These are phyloP conservation scores for Morelia viridis DNA, from an alignment of 2,797 vertebrate genomes.

Conservation along the genomic window DNA sequence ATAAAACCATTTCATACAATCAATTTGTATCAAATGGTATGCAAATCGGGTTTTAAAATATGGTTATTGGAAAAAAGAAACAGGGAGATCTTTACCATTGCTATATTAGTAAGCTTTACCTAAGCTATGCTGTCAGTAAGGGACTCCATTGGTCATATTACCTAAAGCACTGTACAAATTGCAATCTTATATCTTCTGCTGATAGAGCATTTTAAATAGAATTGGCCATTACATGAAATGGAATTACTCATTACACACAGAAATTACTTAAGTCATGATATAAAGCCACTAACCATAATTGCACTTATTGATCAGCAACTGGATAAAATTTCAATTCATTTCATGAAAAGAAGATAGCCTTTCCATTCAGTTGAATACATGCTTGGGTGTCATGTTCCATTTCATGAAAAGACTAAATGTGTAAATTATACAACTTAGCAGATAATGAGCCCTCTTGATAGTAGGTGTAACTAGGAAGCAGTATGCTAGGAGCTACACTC, in stretches of 20 bases:
- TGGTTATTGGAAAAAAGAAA: background rate
- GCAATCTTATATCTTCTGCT: background rate
- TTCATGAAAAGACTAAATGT: background rate
- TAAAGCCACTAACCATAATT: background rate
- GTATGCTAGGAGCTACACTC: background rate
- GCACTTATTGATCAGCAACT: background rate
- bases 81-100: background rate
- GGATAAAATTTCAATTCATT: background rate
- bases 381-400: background rate
- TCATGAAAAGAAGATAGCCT: background rate
- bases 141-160: background rate
- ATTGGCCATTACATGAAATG: background rate
- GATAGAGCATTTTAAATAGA: background rate
- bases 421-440: background rate
- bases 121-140: background rate
- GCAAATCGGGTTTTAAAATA: background rate
- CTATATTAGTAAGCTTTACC: background rate
- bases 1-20: background rate
- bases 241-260: background rate
- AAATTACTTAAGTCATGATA: background rate
- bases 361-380: background rate
- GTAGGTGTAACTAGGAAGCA: background rate
- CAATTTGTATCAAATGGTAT: background rate
- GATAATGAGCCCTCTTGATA: background rate
- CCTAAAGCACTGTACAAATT: background rate